These are phyloP conservation scores for Pangasius krempfi DNA, from an alignment of 2,797 vertebrate genomes.

Conservation along the genomic window DNA sequence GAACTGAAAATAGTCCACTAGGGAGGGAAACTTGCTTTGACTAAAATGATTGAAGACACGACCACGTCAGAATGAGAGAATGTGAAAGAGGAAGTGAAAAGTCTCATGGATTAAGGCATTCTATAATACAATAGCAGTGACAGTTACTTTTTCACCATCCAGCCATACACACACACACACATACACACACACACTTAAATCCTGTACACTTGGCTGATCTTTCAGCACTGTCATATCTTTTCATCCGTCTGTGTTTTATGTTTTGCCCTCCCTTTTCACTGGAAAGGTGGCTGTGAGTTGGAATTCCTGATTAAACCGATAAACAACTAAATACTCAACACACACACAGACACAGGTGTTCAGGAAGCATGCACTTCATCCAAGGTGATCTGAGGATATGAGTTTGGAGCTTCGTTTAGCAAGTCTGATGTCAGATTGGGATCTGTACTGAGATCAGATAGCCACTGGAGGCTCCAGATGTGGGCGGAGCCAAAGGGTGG, in stretches of 20 bases:
- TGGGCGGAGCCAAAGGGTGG: neutral
- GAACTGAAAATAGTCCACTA: neutral
- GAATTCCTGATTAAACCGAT: slow-evolving; percentile 76
- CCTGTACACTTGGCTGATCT: slow-evolving; percentile 52
- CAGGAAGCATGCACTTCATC: slow-evolving; percentile 24
- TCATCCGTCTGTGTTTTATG: slow-evolving; percentile 76
- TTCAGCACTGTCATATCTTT: slow-evolving; percentile 68
- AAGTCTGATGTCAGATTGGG: slow-evolving; percentile 25
- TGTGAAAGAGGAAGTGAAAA: neutral
- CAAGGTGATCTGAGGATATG: slow-evolving; percentile 26
- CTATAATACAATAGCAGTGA: slow-evolving; percentile 9
- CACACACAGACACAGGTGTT: slow-evolving; percentile 29
- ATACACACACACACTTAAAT: slow-evolving; percentile 34
- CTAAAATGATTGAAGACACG: neutral
- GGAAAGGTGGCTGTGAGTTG: slow-evolving; percentile 77
- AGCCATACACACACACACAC: slow-evolving; percentile 12
- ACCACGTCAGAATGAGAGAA: neutral
- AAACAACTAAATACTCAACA: slow-evolving; percentile 67
- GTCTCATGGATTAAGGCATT: neutral
- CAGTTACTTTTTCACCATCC: slow-evolving; percentile 14
- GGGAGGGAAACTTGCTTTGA: neutral
- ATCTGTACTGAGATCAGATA: slow-evolving; percentile 25
- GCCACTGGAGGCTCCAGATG: neutral
- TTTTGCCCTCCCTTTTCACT: slow-evolving; percentile 70
- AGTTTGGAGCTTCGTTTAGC: slow-evolving; percentile 33